Percentiles rank a stretch among this genome's conserved stretches.
Evolutionary conservation across 2,888 invertebrate species (phyloP).

Genomic region (Drosophila stalkeri): DNA sequence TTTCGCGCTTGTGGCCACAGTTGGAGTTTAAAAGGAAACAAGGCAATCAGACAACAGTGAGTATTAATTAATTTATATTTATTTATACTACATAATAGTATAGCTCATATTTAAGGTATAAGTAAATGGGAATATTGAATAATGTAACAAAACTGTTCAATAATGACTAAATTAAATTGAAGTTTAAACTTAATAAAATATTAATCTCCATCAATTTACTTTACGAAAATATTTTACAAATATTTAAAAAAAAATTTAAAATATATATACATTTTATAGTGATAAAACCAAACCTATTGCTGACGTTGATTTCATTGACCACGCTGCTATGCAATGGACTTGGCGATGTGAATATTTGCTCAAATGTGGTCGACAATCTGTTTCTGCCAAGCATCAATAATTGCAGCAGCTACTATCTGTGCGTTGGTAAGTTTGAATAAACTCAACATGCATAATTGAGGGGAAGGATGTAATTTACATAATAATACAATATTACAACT

Average conservation of each 20-base stretch:
- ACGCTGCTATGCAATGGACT: conserved; percentile 27
- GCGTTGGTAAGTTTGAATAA: conserved; percentile 54
- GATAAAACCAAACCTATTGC: conserved; percentile 34
- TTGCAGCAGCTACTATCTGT: conserved; percentile 72
- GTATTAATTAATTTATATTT: conserved; percentile 2
- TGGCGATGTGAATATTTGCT: conserved; percentile 60
- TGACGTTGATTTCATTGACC: conserved; percentile 41
- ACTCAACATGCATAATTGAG: not conserved
- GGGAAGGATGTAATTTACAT: not conserved
- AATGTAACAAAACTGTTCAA: no score
- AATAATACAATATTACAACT: not conserved
- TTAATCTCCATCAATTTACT: no score
- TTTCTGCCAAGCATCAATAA: conserved; percentile 66
- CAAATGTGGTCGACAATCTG: conserved; percentile 59
- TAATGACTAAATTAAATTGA: no score
- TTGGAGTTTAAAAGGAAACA: conserved; percentile 13
- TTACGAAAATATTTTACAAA: no score
- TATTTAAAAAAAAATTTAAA: no score
- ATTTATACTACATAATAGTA: no score
- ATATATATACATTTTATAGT: conserved; percentile 27
- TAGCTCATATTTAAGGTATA: not conserved
- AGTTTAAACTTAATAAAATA: no score
- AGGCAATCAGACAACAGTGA: conserved; percentile 29
- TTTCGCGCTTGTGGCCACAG: conserved; percentile 15
- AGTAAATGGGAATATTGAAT: no score